Base-by-base conservation (phyloP, 2,888 invertebrate genomes). In the Schizaphis graminum region DNA sequence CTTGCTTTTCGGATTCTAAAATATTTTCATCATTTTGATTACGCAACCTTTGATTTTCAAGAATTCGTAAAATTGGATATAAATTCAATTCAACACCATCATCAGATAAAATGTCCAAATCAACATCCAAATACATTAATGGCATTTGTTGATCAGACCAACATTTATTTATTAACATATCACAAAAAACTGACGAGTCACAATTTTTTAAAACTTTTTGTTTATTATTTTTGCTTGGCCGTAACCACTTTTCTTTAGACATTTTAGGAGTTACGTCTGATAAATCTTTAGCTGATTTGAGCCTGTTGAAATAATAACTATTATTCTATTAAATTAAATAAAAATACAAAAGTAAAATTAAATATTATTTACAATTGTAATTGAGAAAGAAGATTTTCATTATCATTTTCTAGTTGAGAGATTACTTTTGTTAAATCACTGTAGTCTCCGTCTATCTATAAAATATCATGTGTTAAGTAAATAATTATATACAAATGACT, bases 21-120 rank as follows among this genome's bases (percentile, higher is more conserved):
- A 86, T 49, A n/a, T 57, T 91, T 61, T 94, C 91, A 49, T 91
- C 61, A 67, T 94, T 94, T 94, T 91, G 91, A 49, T 94, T 86
- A 3, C 61, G 91, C 3, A 87, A 11, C 87, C 90, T 91, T 94
- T 94, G 94, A 49, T 94, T 94, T 91, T 94, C 94, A 67, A 94
- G 90, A 24, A 94, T 53, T 91, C 67, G 90, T 35, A 94, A n/a
- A 26, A 94, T n/a, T 67, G 94, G 94, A 86, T 94, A 91, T 49
- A 94, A 67, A 91, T 94, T 94, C 13, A 94, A 86, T 94, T 94
- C 91, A 41, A 94, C n/a, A 67, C 87, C 44, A 35, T 89, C 90
- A 86, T 94, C 90, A 67, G 85, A 41, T 61, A 86, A 49, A 0
- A 91, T 21, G 67, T 86, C 28, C 41, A 94, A 53, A 41, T 86